Base-by-base conservation (phyloP, 2,888 invertebrate species). In the Mesoligia furuncula region DNA sequence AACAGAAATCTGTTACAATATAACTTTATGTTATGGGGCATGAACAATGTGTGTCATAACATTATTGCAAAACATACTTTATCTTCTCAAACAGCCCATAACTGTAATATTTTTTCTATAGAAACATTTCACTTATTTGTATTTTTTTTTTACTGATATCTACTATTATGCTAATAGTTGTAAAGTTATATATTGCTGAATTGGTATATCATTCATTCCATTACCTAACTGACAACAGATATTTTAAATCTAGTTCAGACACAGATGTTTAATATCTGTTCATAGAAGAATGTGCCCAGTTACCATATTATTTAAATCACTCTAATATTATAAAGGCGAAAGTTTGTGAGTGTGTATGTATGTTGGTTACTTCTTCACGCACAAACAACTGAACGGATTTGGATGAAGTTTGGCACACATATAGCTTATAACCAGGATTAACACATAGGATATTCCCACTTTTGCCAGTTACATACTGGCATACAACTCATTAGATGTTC, bases 51-150 rank as follows among this genome's bases (percentile, higher is more conserved):
- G n/a, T 66, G 13, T 54, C 4, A 65, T 48, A 66, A 77, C 24
- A 70, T 62, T 66, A 73, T 64, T 72, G 27, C 64, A 77, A 84
- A 85, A 82, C 77, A 81, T 39, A 72, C 65, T 85, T 81, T 85
- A 77, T 81, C 68, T 81, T 65, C 36, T 72, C 39, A 74, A 81
- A 45, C 45, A 72, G 71, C 39, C 68, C 68, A 39, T 74, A 59
- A 73, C 64, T 57, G 64, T 61, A 54, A 71, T 48, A 51, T 57
- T 77, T 54, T 48, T 66, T 13, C 1, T 17, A 54, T 5, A n/a
- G 31, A 64, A 71, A 71, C 27, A 51, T 81, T 74, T 81, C 2
- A 62, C 1, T 9, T n/a, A 74, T 31, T 54, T 6, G 31, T 31
- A 3, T 54, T 11, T 11, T 45, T 80, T 39, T 54, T 48, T 36